Evolutionary conservation across 2,888 invertebrate species (phyloP).

Genomic region (Anodontia alba): DNA sequence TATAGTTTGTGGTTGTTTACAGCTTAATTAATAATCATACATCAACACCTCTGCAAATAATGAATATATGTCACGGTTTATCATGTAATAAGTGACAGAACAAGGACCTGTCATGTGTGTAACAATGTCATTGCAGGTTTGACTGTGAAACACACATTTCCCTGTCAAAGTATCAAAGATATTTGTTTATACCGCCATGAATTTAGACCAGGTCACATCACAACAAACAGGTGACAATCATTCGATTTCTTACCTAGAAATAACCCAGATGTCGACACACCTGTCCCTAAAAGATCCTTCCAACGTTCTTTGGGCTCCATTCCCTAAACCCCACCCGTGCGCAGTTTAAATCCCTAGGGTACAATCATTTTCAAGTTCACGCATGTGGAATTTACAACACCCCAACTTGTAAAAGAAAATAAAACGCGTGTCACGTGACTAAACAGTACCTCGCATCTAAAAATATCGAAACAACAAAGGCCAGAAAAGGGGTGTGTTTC

Average conservation of each 20-base stretch:
- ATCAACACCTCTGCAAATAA: too few species aligned
- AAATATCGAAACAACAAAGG: not conserved
- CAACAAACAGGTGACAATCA: too few species aligned
- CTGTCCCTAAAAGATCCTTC: conserved; percentile 18
- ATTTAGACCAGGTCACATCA: not conserved
- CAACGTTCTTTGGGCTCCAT: conserved; percentile 3
- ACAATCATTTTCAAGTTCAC: conserved; percentile 7
- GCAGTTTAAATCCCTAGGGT: conserved; percentile 6
- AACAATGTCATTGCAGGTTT: too few species aligned
- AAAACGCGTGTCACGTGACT: conserved; percentile 54
- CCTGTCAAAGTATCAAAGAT: too few species aligned
- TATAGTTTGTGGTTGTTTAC: too few species aligned
- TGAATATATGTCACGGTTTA: too few species aligned
- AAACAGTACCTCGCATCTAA: not conserved
- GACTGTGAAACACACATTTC: too few species aligned
- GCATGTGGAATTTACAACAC: conserved; percentile 27
- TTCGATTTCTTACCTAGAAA: conserved; percentile 8
- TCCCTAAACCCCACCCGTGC: not conserved
- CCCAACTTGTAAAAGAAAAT: conserved; percentile 3
- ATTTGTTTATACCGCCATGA: not conserved
- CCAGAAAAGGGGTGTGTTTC: conserved; percentile 13
- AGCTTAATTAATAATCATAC: too few species aligned
- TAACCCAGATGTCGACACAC: conserved; percentile 20
- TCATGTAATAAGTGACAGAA: too few species aligned
- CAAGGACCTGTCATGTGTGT: too few species aligned